Conservation (phyloP, 2,888 invertebrate species). For the Brachyptera putata region DNA sequence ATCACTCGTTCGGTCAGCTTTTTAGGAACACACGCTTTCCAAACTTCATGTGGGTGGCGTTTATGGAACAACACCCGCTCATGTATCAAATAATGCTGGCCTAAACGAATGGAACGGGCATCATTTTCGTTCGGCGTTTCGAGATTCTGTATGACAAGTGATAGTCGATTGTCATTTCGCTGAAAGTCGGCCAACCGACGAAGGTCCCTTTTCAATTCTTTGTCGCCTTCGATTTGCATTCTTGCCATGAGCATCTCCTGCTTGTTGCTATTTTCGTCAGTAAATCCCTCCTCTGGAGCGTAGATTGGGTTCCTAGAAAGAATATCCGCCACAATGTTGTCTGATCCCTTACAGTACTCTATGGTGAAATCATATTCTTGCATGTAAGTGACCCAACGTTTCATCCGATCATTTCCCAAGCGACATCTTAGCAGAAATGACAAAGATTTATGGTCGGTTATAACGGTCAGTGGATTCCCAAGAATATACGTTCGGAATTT, state of each 20-base stretch:
- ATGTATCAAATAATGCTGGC: too few species aligned
- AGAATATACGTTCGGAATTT: constrained; percentile 1
- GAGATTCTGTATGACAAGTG: not conserved
- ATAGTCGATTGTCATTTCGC: not conserved
- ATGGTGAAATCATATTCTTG: not conserved
- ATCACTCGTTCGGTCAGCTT: not conserved
- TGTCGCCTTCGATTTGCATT: not conserved
- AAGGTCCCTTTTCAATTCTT: not conserved
- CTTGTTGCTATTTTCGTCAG: not conserved
- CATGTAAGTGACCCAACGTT: not conserved
- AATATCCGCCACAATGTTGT: not conserved
- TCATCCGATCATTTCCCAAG: constrained; percentile 25
- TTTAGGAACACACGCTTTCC: not conserved
- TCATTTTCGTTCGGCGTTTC: too few species aligned
- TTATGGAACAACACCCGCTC: too few species aligned
- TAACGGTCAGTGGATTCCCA: constrained; percentile 32
- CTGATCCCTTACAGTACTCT: not conserved
- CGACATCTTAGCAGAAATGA: constrained; percentile 37
- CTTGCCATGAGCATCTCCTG: not conserved
- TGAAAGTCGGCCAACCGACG: not conserved
- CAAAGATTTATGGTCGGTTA: constrained; percentile 37
- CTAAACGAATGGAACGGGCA: too few species aligned
- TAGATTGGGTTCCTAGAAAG: not conserved
- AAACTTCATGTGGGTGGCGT: too few species aligned
- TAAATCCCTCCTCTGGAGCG: too few species aligned